These are phyloP conservation scores for Eristalinus aeneus DNA, from an alignment of 2,888 invertebrate species.

Conservation along the genomic window DNA sequence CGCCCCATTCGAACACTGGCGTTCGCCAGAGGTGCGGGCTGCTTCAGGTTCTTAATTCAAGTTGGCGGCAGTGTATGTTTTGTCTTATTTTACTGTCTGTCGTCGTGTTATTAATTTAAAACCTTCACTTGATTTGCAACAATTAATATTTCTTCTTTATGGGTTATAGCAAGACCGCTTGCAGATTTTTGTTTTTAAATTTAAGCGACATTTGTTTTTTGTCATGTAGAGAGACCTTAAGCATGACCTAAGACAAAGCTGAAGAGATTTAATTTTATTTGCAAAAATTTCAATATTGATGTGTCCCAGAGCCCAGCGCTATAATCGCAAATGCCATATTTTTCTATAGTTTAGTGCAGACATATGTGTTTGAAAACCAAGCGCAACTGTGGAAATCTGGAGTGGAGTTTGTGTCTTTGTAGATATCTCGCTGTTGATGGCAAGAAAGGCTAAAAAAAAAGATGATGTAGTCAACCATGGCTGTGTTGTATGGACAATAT, in stretches of 20 bases:
- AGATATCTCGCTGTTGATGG: too few species aligned
- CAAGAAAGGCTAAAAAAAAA: too few species aligned
- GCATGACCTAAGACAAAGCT: too few species aligned
- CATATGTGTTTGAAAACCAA: too few species aligned
- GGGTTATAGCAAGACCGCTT: not conserved
- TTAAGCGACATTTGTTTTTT: not conserved
- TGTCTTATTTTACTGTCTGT: conserved; percentile 9
- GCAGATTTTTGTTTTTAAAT: conserved; percentile 18
- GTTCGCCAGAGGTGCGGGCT: conserved; percentile 7
- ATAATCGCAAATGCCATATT: too few species aligned
- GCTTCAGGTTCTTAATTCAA: conserved; percentile 20
- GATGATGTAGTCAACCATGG: too few species aligned
- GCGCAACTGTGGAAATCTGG: too few species aligned
- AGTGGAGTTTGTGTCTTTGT: too few species aligned
- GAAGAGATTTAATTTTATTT: not conserved
- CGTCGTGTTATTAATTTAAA: conserved; percentile 45
- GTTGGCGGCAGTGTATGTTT: conserved; percentile 10
- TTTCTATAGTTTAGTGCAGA: too few species aligned
- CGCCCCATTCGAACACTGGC: conserved; percentile 14
- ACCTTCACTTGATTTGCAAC: conserved; percentile 53
- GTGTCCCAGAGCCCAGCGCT: not conserved
- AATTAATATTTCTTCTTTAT: conserved; percentile 26
- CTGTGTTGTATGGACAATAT: too few species aligned
- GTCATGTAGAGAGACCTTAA: too few species aligned
- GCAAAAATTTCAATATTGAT: not conserved